Evolutionary conservation across 2,797 vertebrate genomes (phyloP), one percentile per base, ranked within the genome.

Genomic region (Vireo griseus): DNA sequence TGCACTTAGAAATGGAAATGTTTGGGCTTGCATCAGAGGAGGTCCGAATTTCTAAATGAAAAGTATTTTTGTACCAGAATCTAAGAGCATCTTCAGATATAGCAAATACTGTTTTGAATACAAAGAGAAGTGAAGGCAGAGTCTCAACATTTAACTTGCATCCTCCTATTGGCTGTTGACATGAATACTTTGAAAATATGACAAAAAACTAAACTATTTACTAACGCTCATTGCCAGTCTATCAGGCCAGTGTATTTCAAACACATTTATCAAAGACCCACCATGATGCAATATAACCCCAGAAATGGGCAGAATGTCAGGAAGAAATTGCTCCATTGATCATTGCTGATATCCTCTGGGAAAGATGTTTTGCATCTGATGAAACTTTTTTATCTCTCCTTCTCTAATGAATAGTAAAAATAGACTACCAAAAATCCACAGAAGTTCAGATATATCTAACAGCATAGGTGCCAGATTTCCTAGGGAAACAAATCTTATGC

Each of bases 201-300:
- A 97, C 95, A 96, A 96, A 97, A 96, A 96, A 97, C 94, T 94
- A 86, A 95, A 92, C 58, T 90, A 82, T 96, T 97, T 96, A 94
- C 80, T 97, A 87, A 97, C 80, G 92, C 76, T 92, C 51, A 89
- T 92, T 96, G 93, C 77, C 87, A 97, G 65, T 92, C 95, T 91
- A 92, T 91, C 91, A 95, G 76, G 55, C 35, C 42, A 59, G 74
- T 80, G n/a, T 82, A 88, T 96, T 96, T 96, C 83, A 93, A 95
- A 95, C 19, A 83, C 84, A 79, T 33, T 68, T 95, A 95, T 94
- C 20, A 47, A 94, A 97, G 91, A 88, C 47, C 52, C 55, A 92
- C 75, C 71, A 69, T 85, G 85, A 95, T 87, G 63, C 92, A 95
- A 88, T 94, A 59, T 15, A 96, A 86, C 31, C 21, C 73, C 55